These are phyloP conservation scores for Euzophera pinguis DNA, from an alignment of 2,888 invertebrate species.

Conservation along the genomic window DNA sequence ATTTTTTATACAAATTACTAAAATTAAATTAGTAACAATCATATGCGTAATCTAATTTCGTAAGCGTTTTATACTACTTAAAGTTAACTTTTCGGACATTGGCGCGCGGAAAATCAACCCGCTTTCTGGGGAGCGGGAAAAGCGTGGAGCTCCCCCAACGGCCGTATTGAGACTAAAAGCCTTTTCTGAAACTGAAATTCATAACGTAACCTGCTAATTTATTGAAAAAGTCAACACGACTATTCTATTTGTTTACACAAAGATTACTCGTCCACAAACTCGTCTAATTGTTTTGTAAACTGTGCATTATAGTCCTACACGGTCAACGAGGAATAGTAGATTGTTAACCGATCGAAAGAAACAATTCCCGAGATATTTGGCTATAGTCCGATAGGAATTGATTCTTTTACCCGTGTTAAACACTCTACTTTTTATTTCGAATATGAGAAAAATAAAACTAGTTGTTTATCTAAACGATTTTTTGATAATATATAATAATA, in stretches of 20 bases:
- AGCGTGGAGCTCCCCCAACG: slow-evolving; percentile 43
- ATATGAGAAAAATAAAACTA: no score
- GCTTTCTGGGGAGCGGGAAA: slow-evolving; percentile 30
- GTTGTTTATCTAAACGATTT: no score
- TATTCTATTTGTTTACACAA: slow-evolving; percentile 4
- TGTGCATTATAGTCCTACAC: not conserved
- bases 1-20: no score
- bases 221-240: slow-evolving; percentile 2
- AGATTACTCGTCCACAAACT: slow-evolving; percentile 3
- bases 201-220: slow-evolving; percentile 16
- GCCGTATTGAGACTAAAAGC: slow-evolving; percentile 42
- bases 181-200: slow-evolving; percentile 38
- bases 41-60: not conserved
- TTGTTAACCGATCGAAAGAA: no score
- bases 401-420: no score
- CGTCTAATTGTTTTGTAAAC: slow-evolving; percentile 11
- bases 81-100: not conserved
- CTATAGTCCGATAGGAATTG: no score
- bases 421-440: no score
- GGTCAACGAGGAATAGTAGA: not conserved
- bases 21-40: no score
- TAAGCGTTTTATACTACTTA: not conserved
- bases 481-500: no score
- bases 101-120: slow-evolving; percentile 27
- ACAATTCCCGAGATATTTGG: no score